Evolutionary conservation across 1,140 invertebrate species (phyloP).

Genomic region (Gonioctena quinquepunctata): DNA sequence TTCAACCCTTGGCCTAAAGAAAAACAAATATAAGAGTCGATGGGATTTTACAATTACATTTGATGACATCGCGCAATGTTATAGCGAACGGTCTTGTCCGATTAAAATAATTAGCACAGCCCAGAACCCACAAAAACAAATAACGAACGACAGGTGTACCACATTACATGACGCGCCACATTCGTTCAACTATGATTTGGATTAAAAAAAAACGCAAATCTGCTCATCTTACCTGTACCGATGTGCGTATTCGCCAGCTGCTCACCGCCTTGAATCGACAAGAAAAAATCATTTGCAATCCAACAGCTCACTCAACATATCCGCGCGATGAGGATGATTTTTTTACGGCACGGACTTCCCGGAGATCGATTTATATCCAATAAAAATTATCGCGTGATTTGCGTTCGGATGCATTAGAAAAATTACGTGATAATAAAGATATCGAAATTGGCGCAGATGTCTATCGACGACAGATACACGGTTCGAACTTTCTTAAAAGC

Average conservation of each 20-base stretch:
- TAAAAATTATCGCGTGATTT: background rate
- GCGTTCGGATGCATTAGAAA: background rate
- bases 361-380: background rate
- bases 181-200: too few species aligned
- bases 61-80: too few species aligned
- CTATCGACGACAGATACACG: background rate
- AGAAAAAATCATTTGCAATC: background rate
- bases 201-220: too few species aligned
- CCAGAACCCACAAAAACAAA: too few species aligned
- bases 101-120: too few species aligned
- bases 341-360: background rate
- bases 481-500: constrained; percentile 8
- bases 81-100: too few species aligned
- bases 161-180: too few species aligned
- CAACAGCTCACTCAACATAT: background rate
- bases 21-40: too few species aligned
- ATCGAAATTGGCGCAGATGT: background rate
- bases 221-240: background rate
- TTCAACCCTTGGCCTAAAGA: too few species aligned
- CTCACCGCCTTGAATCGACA: background rate
- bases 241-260: background rate
- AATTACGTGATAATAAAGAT: background rate
- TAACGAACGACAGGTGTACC: too few species aligned
- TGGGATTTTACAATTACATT: too few species aligned
- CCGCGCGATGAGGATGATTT: background rate